Evolutionary conservation across 1,140 invertebrate genomes (phyloP), one percentile per base, ranked within the genome.

Genomic region (Drosophila punjabiensis): DNA sequence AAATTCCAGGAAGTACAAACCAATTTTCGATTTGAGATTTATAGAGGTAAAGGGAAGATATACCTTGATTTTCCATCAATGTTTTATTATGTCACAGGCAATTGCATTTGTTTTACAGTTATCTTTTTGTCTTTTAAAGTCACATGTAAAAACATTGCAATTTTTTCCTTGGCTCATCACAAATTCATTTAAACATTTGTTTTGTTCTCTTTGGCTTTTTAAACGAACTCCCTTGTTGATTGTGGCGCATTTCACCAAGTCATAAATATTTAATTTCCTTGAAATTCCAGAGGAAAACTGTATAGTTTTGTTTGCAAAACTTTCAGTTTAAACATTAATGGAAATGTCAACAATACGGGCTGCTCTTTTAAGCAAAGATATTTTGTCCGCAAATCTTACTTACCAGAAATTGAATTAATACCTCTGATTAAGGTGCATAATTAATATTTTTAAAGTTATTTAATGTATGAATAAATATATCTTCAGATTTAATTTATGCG

Each of bases 261-360:
- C 41, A 33, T 67, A 30, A 67, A 67, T 67, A 45, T 64, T 67
- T 45, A 16, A 67, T 45, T 64, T 11, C 1, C 39, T 64, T 45
- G 59, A 13, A 35, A 20, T 35, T 67, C 33, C 24, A 45, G 24
- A 45, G 20, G 16, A 28, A 28, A 39, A 20, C 14, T 28, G 35
- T 18, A 32, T 32, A 32, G 10, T 53, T 53, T 18, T 18, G n/a
- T 33, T 53, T 32, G 16, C n/a, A 18, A 32, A 37, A 24, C 13
- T 37, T 56, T 16, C 5, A 28, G n/a, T n/a, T 62, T 35, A 64
- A 63, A 30, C 10, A 67, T 67, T 64, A 35, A 67, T 45, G 11
- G 35, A 66, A 28, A 14, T 45, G 58, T 45, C 64, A 67, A 35
- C 30, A 67, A 28, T 18, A 24, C 16, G 18, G 10, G 8, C 30